Percentiles rank a stretch among this genome's conserved stretches.
Evolutionary conservation across 2,797 vertebrate species (phyloP).

Genomic region (Pempheris klunzingeri): DNA sequence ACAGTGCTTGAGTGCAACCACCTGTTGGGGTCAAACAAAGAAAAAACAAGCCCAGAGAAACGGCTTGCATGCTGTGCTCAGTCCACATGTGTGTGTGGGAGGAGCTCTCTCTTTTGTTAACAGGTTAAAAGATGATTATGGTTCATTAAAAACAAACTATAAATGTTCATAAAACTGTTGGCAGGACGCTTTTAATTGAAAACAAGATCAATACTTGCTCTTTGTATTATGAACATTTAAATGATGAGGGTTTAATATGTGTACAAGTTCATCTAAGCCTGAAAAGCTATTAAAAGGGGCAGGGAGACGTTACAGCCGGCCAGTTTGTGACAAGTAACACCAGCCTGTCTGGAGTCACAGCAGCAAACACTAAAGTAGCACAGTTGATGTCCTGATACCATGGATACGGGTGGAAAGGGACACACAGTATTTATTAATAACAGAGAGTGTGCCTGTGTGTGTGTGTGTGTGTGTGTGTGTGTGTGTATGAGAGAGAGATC

Average conservation of each 20-base stretch:
- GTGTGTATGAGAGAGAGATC: slow-evolving; percentile 48
- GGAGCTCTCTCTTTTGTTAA: neutral
- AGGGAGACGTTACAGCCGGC: too few species aligned
- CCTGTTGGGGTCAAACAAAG: neutral
- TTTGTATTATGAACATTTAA: neutral
- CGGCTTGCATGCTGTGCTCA: neutral
- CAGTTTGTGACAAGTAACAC: slow-evolving; percentile 37
- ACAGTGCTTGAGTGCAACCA: slow-evolving; percentile 10
- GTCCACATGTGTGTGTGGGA: neutral
- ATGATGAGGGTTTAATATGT: too few species aligned
- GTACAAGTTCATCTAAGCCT: neutral
- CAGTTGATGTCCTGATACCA: slow-evolving; percentile 36
- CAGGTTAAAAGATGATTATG: neutral
- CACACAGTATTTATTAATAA: slow-evolving; percentile 55
- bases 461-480: slow-evolving; percentile 38
- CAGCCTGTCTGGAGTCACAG: slow-evolving; percentile 64
- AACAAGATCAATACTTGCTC: too few species aligned
- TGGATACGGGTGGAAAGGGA: slow-evolving; percentile 50
- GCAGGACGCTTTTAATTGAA: neutral
- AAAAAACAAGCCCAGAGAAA: neutral
- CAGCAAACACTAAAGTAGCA: slow-evolving; percentile 31
- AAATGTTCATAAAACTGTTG: neutral
- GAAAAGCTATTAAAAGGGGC: too few species aligned
- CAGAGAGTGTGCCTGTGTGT: slow-evolving; percentile 31
- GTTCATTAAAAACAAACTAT: too few species aligned